Conservation (phyloP, 1,140 invertebrate genomes). For the Akabosia matsudoensis region DNA sequence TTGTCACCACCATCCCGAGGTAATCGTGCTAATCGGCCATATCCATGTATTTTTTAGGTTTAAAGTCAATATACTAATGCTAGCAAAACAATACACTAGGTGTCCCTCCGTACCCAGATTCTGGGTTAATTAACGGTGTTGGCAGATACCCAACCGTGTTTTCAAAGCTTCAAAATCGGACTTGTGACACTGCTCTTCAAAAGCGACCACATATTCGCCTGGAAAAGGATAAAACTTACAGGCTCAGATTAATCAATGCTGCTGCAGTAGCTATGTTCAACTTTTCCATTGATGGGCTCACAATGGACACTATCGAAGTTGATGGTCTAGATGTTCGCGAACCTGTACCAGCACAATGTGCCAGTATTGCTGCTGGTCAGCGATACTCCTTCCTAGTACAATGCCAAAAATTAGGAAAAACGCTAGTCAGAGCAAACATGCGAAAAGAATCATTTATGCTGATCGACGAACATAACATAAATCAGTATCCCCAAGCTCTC, state of each 20-base stretch:
- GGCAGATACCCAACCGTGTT: not conserved
- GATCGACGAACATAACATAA: not conserved
- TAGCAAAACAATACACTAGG: no score
- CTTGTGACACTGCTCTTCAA: not conserved
- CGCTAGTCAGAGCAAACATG: conserved; percentile 11
- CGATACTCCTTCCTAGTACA: conserved; percentile 35
- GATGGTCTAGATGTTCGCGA: not conserved
- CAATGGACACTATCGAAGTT: not conserved
- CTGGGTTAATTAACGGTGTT: conserved; percentile 1
- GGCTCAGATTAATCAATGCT: not conserved
- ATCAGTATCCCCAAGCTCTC: conserved; percentile 1
- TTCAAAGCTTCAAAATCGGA: not conserved
- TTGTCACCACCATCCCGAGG: not conserved
- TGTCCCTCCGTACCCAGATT: conserved; percentile 16
- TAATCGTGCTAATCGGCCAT: no score
- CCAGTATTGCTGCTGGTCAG: conserved; percentile 24
- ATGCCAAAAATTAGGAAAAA: conserved; percentile 4
- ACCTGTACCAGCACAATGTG: conserved; percentile 1
- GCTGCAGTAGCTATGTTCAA: not conserved
- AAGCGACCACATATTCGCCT: not conserved
- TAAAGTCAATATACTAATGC: no score
- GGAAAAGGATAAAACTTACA: not conserved
- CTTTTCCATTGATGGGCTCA: conserved; percentile 1
- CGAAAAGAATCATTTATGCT: conserved; percentile 11
- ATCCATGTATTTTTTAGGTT: no score